Conservation (phyloP, 2,113 vertebrate genomes). For the Tapirus terrestris region DNA sequence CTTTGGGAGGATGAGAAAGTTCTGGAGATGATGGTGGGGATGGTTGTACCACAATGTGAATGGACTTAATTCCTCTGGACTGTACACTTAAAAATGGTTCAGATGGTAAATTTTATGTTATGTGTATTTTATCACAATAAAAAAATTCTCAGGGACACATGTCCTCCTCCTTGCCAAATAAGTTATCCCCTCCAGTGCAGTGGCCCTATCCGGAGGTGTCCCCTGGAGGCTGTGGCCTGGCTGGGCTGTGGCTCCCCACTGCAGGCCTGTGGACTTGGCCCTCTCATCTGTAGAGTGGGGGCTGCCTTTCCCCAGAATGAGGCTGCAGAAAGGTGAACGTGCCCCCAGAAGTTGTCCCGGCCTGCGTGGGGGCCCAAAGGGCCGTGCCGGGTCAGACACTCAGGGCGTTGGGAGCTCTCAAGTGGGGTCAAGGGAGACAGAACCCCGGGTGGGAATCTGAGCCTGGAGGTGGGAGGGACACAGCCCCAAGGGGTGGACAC, state of each 20-base stretch:
- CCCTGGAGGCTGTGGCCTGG: neutral
- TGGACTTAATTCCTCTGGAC: neutral
- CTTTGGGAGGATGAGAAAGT: neutral
- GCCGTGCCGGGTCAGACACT: neutral
- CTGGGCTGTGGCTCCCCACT: too few relatives aligned
- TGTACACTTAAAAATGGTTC: neutral
- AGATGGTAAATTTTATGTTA: neutral
- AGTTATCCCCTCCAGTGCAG: neutral
- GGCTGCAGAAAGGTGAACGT: accelerated
- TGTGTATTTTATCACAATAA: neutral
- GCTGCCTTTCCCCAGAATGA: accelerated
- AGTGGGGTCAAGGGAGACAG: neutral
- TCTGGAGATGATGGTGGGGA: too few relatives aligned
- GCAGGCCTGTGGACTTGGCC: neutral
- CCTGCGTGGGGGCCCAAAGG: neutral
- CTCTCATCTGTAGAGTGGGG: neutral
- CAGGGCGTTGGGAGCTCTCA: neutral
- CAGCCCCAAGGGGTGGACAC: accelerated
- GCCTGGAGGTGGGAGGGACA: neutral
- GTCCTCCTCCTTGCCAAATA: neutral
- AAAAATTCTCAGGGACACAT: neutral
- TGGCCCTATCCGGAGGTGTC: neutral
- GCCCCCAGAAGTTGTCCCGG: too few relatives aligned
- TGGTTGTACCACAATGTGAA: neutral
- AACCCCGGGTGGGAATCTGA: neutral